phyloP scores from a whole-genome alignment of 2,888 invertebrate genomes.

The Ommatoiulus sabulosus region DNA sequence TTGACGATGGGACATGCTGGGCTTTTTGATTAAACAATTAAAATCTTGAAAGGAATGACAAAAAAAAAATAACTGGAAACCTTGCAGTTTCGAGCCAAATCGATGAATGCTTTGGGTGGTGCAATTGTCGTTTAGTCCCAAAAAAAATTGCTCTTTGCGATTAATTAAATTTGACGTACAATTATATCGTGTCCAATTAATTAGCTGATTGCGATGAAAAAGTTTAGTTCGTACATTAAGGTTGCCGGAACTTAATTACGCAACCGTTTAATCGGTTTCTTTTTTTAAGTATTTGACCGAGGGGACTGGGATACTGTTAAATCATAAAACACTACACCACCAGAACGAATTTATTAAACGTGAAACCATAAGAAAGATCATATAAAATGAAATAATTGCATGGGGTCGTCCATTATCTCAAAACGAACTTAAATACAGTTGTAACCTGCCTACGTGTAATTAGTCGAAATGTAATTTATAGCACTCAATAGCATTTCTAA shows the following conservation, averaged over 20 bases:
- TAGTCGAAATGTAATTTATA: too few species aligned
- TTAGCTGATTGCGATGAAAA: neutral
- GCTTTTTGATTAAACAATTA: conserved; percentile 44
- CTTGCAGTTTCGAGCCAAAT: neutral
- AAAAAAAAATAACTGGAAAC: neutral
- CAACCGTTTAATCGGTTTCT: neutral
- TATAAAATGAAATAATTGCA: too few species aligned
- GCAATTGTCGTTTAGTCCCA: neutral
- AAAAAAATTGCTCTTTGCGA: neutral
- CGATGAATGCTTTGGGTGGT: neutral
- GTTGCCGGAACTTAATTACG: conserved; percentile 1
- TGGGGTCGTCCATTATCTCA: too few species aligned
- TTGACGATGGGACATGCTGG: conserved; percentile 47
- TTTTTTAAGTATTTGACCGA: neutral
- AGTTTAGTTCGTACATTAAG: neutral
- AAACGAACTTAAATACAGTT: too few species aligned
- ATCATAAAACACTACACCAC: neutral
- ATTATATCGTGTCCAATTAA: conserved; percentile 17
- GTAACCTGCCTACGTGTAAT: too few species aligned
- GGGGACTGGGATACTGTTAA: neutral
- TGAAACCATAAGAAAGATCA: neutral
- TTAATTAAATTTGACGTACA: conserved; percentile 17
- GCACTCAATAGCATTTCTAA: too few species aligned
- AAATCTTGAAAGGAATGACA: neutral
- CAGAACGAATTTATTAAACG: conserved; percentile 12